Conservation (phyloP, 2,888 invertebrate genomes). For the Ptychoptera contaminata region DNA sequence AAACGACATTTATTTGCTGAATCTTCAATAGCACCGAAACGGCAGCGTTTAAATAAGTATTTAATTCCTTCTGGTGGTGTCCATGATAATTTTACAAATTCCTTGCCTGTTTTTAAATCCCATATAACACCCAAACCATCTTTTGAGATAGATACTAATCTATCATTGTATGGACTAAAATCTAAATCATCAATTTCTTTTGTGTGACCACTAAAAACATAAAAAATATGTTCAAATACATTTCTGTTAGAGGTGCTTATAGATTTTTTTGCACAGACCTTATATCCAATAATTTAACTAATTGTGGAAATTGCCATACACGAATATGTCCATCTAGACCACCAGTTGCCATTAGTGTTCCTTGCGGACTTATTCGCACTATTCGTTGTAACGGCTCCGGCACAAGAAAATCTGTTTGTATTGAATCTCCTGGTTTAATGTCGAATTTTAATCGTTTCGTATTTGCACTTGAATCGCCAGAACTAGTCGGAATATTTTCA, state of each 20-base stretch:
- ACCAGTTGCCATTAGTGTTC: slow-evolving; percentile 75
- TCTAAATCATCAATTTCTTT: slow-evolving; percentile 92
- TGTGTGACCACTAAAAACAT: slow-evolving; percentile 42
- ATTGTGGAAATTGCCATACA: slow-evolving; percentile 76
- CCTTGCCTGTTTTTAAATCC: slow-evolving; percentile 49
- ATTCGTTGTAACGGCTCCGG: slow-evolving; percentile 76
- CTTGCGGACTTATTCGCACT: slow-evolving; percentile 60
- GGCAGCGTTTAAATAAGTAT: slow-evolving; percentile 69
- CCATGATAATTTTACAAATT: slow-evolving; percentile 57
- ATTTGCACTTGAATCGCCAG: slow-evolving; percentile 17
- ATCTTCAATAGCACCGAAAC: slow-evolving; percentile 59
- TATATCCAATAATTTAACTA: slow-evolving; percentile 52
- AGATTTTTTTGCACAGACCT: slow-evolving; percentile 20
- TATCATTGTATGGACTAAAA: slow-evolving; percentile 64
- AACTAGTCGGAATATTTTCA: slow-evolving; percentile 17
- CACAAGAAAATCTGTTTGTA: slow-evolving; percentile 68
- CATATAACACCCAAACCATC: slow-evolving; percentile 74
- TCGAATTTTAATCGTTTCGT: slow-evolving; percentile 51
- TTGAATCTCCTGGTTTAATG: slow-evolving; percentile 60
- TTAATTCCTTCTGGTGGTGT: slow-evolving; percentile 57
- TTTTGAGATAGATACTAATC: slow-evolving; percentile 71
- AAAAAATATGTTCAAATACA: no score
- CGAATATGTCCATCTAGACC: slow-evolving; percentile 79
- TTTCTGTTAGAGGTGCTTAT: neutral
- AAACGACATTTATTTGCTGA: slow-evolving; percentile 47